phyloP scores from a whole-genome alignment of 2,797 vertebrate genomes.

The Enteromius trimaculatus region DNA sequence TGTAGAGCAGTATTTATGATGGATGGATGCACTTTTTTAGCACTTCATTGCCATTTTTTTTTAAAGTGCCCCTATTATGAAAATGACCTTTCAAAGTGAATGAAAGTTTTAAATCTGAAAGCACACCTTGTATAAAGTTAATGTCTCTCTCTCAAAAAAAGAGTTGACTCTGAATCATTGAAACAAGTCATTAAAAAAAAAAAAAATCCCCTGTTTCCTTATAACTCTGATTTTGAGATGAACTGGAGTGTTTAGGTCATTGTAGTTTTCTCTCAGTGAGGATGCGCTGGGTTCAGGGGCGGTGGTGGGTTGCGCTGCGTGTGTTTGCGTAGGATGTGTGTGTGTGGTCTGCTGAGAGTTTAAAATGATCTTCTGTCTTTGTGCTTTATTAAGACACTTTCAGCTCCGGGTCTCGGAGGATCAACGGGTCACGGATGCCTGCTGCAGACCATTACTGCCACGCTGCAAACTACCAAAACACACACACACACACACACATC shows the following conservation, averaged over 20 bases:
- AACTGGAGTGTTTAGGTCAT: background rate
- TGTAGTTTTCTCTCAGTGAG: background rate
- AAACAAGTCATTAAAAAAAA: too few relatives aligned
- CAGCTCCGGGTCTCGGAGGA: slow-evolving; percentile 3
- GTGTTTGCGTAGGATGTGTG: slow-evolving; percentile 1
- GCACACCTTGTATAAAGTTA: too few relatives aligned
- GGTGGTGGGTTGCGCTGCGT: background rate
- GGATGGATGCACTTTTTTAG: too few relatives aligned
- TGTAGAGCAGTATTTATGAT: too few relatives aligned
- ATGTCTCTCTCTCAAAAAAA: too few relatives aligned
- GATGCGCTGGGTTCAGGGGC: background rate
- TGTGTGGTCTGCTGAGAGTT: slow-evolving; percentile 12
- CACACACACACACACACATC: slow-evolving; percentile 5
- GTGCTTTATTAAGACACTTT: slow-evolving; percentile 38
- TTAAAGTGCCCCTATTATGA: too few relatives aligned
- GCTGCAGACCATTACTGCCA: background rate
- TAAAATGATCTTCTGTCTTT: slow-evolving; percentile 32
- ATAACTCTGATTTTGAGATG: background rate
- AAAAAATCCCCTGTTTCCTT: background rate
- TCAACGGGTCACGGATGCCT: background rate
- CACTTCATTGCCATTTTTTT: too few relatives aligned
- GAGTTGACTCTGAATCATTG: too few relatives aligned
- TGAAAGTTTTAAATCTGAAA: too few relatives aligned
- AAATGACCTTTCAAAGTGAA: too few relatives aligned
- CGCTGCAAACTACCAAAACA: background rate